Conservation (phyloP, 2,113 vertebrate genomes). For the Corydoras maculifer region DNA sequence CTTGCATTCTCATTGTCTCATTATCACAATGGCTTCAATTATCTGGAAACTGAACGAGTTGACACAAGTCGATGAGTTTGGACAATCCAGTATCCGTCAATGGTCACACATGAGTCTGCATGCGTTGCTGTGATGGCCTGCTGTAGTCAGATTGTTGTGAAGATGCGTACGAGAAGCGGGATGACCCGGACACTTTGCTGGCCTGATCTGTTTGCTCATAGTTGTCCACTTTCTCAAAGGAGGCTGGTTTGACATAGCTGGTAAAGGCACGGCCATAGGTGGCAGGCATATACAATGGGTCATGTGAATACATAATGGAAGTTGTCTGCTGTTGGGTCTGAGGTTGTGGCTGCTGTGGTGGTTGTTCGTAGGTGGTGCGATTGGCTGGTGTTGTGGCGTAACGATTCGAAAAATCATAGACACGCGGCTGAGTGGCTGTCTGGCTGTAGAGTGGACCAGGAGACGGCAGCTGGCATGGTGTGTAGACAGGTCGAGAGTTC, state of each 20-base stretch:
- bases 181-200: slow-evolving; percentile 71
- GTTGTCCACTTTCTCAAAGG: slow-evolving; percentile 73
- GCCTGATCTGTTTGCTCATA: slow-evolving; percentile 73
- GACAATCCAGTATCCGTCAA: background rate
- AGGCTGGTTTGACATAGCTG: slow-evolving; percentile 75
- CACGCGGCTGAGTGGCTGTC: slow-evolving; percentile 61
- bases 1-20: background rate
- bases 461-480: slow-evolving; percentile 65
- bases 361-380: slow-evolving; percentile 70
- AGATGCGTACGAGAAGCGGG: slow-evolving; percentile 78
- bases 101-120: slow-evolving; percentile 86
- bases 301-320: slow-evolving; percentile 61
- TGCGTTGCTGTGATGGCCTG: slow-evolving; percentile 73
- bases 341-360: slow-evolving; percentile 52
- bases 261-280: slow-evolving; percentile 80
- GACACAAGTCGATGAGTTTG: slow-evolving; percentile 23
- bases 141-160: slow-evolving; percentile 76
- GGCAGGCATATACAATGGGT: slow-evolving; percentile 72
- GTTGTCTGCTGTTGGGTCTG: slow-evolving; percentile 51
- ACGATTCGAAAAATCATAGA: slow-evolving; percentile 74
- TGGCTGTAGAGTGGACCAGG: slow-evolving; percentile 66
- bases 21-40: no score
- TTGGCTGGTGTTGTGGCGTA: slow-evolving; percentile 66
- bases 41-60: slow-evolving; percentile 20
- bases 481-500: slow-evolving; percentile 68